These are phyloP conservation scores for Drosophila paramelanica DNA, from an alignment of 2,888 invertebrate species.

Conservation along the genomic window DNA sequence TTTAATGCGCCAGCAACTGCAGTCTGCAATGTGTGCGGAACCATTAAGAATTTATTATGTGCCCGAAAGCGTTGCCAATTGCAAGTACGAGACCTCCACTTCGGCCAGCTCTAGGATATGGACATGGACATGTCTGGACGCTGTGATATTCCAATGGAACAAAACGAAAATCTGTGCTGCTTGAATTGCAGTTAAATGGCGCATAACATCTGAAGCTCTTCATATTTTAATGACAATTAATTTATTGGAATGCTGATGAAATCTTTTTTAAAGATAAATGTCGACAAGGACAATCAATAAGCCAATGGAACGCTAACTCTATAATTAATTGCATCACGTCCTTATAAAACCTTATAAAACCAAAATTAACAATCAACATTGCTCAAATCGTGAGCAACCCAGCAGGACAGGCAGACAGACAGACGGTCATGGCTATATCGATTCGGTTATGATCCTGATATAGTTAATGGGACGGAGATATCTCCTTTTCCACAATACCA, in stretches of 20 bases:
- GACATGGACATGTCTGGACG: constrained; percentile 16
- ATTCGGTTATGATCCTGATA: no score
- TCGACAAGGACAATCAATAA: no score
- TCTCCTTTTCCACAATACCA: no score
- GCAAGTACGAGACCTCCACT: constrained; percentile 42
- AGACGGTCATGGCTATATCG: no score
- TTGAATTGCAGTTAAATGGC: constrained; percentile 64
- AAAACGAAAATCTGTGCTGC: constrained; percentile 28
- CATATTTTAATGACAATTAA: constrained; percentile 52
- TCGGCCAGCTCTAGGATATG: constrained; percentile 5
- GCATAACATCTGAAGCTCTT: constrained; percentile 15
- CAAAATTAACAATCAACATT: no score
- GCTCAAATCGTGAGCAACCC: no score
- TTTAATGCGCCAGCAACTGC: constrained; percentile 39
- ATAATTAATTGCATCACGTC: no score
- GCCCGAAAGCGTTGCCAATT: constrained; percentile 57
- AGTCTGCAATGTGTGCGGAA: constrained; percentile 36
- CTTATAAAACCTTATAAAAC: no score
- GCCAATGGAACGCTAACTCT: no score
- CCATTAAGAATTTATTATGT: constrained; percentile 78
- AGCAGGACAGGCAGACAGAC: no score
- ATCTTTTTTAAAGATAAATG: neutral
- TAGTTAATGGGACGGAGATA: no score
- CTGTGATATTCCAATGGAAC: constrained; percentile 56
- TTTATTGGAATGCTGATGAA: constrained; percentile 36